phyloP scores from a whole-genome alignment of 1,140 invertebrate genomes.

The Eumaeus atala region DNA sequence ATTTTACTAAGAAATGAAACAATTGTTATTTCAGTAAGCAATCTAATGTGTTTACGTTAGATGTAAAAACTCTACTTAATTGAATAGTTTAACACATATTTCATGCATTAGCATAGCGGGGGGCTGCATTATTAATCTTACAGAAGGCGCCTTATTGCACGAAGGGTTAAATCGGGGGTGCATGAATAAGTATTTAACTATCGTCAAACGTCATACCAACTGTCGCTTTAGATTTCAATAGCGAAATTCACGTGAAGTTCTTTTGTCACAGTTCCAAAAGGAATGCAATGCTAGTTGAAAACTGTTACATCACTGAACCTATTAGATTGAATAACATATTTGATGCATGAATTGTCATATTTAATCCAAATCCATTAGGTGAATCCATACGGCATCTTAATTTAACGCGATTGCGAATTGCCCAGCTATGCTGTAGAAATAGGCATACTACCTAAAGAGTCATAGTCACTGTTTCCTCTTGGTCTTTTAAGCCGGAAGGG shows the following conservation, averaged over 20 bases:
- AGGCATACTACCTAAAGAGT: no score
- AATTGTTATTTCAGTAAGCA: no score
- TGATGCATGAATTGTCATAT: not conserved
- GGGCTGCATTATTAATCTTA: slow-evolving; percentile 41
- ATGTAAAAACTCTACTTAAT: no score
- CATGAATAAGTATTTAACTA: slow-evolving; percentile 26
- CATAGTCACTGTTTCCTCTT: no score
- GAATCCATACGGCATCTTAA: no score
- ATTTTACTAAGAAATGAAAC: no score
- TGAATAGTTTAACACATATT: slow-evolving; percentile 10
- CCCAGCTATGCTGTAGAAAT: no score
- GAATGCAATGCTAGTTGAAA: slow-evolving; percentile 43
- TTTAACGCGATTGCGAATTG: no score
- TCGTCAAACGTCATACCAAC: slow-evolving; percentile 21
- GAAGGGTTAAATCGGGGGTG: slow-evolving; percentile 31
- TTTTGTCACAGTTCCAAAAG: slow-evolving; percentile 30
- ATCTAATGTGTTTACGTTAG: no score
- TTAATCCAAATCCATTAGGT: not conserved
- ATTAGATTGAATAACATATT: slow-evolving; percentile 4
- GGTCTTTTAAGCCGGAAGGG: no score
- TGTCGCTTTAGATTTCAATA: slow-evolving; percentile 19
- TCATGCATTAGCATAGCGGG: slow-evolving; percentile 27
- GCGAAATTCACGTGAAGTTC: slow-evolving; percentile 13
- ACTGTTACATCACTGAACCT: slow-evolving; percentile 40
- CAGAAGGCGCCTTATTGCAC: slow-evolving; percentile 38